phyloP scores from a whole-genome alignment of 1,140 invertebrate genomes.

The Drosophila saltans region DNA sequence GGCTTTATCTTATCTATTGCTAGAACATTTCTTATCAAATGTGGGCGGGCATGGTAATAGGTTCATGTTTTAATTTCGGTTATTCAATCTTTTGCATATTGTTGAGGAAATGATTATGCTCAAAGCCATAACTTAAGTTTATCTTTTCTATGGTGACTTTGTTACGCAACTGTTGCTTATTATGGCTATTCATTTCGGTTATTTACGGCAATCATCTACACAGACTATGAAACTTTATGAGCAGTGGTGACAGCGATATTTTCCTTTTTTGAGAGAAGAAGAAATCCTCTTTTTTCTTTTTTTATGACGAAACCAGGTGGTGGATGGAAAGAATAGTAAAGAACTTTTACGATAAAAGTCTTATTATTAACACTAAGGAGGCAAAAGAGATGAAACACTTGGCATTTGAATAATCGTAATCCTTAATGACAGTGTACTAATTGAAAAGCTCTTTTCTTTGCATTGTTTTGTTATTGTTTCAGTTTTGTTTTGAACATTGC shows the following conservation, averaged over 20 bases:
- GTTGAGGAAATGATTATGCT: no score
- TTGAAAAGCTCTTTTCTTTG: constrained; percentile 11
- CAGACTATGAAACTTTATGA: neutral
- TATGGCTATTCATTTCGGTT: neutral
- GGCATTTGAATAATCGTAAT: neutral
- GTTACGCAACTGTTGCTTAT: neutral
- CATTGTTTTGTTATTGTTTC: neutral
- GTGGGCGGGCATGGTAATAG: no score
- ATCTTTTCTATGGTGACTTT: neutral
- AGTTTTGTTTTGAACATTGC: neutral
- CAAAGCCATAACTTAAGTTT: no score
- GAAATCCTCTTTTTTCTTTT: neutral
- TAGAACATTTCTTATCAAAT: no score
- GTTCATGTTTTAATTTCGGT: no score
- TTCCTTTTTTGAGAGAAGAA: no score
- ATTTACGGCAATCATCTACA: neutral
- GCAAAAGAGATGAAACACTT: neutral
- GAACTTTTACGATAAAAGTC: neutral
- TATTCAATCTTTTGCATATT: no score
- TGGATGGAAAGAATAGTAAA: neutral
- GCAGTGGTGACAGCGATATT: neutral
- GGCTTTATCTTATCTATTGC: no score
- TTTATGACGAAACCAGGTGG: neutral
- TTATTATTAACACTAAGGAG: neutral
- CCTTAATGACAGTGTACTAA: neutral